A percentile compares a stretch with the other conserved stretches of the same genome.
Evolutionary conservation across 2,888 invertebrate species (phyloP).

Genomic region (Dascillus cervinus): DNA sequence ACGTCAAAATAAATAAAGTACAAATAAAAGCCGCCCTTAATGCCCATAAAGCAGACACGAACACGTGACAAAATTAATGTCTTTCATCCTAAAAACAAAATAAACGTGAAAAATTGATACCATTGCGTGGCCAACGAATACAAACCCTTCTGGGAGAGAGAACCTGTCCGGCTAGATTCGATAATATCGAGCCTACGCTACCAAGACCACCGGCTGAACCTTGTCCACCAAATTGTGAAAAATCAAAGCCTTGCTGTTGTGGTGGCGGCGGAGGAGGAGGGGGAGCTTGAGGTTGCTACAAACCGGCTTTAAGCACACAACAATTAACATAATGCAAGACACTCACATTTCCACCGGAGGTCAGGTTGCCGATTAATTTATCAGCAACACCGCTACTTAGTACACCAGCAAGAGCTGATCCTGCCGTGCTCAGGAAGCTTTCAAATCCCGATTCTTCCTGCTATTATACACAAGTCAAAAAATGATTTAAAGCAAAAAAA

Average conservation of each 20-base stretch:
- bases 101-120: too few relatives aligned
- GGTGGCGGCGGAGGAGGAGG: constrained; percentile 14
- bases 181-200: constrained; percentile 34
- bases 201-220: constrained; percentile 35
- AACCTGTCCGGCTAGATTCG: constrained; percentile 31
- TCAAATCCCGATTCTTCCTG: constrained; percentile 31
- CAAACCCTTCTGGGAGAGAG: constrained; percentile 23
- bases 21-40: too few relatives aligned
- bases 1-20: too few relatives aligned
- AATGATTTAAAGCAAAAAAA: too few relatives aligned
- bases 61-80: too few relatives aligned
- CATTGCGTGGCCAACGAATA: constrained; percentile 4
- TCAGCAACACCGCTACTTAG: constrained; percentile 39
- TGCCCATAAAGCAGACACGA: too few relatives aligned
- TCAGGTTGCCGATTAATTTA: constrained; percentile 31
- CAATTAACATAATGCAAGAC: neutral
- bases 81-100: too few relatives aligned
- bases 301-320: neutral
- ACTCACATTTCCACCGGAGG: constrained; percentile 25
- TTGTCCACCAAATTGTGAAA: constrained; percentile 25
- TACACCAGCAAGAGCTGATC: constrained; percentile 39
- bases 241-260: constrained; percentile 5
- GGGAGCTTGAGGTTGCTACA: constrained; percentile 7
- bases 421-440: constrained; percentile 38
- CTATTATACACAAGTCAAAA: too few relatives aligned